Conservation (phyloP, 1,140 invertebrate genomes). For the Xylocopa sonorina region DNA sequence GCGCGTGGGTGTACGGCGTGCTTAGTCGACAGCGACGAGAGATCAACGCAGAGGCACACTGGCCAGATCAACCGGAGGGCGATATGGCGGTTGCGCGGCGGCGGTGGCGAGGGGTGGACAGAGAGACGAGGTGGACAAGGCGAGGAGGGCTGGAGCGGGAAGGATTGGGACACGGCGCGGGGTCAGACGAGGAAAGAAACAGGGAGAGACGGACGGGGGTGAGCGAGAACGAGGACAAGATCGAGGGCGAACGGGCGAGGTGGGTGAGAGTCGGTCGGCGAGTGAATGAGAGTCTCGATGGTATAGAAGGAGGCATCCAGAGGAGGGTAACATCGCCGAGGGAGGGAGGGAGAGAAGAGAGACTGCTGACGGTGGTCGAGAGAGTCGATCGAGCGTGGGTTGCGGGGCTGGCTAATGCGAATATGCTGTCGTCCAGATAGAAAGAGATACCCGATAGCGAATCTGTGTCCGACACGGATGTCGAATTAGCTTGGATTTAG, state of each 20-base stretch:
- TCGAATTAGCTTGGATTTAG: constrained; percentile 83
- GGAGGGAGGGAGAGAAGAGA: constrained; percentile 51
- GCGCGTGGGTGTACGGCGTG: constrained; percentile 67
- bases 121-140: too few relatives aligned
- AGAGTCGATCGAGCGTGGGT: constrained; percentile 81
- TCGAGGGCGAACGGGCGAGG: constrained; percentile 3
- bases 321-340: constrained; percentile 26
- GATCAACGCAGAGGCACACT: constrained; percentile 33
- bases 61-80: not conserved
- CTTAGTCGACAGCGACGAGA: constrained; percentile 59
- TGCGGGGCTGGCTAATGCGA: constrained; percentile 82
- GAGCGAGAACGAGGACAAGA: constrained; percentile 14
- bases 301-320: constrained; percentile 55
- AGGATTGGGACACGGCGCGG: not conserved
- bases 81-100: not conserved
- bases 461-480: constrained; percentile 83
- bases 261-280: constrained; percentile 39
- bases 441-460: constrained; percentile 83
- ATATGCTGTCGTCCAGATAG: constrained; percentile 83
- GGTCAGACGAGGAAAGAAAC: constrained; percentile 9
- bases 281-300: constrained; percentile 65
- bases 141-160: constrained; percentile 15
- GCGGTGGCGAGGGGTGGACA: too few relatives aligned
- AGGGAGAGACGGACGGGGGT: constrained; percentile 5
- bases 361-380: constrained; percentile 75